Evolutionary conservation across 2,113 vertebrate genomes (phyloP).

Genomic region (Ovis canadensis): DNA sequence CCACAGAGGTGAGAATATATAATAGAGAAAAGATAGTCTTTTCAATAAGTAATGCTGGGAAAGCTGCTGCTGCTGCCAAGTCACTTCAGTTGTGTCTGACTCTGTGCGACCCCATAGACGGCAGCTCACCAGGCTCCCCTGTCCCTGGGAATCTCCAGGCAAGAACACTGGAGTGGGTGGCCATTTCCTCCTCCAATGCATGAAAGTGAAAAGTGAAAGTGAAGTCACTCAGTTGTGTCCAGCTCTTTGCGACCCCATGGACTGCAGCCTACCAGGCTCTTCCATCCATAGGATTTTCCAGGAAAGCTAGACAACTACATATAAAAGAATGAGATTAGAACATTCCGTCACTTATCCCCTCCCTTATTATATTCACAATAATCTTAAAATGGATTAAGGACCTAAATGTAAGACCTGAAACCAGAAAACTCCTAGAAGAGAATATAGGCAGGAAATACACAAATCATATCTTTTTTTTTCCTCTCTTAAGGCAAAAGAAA

Average conservation of each 20-base stretch:
- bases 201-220: too few relatives aligned
- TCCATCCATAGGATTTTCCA: too few relatives aligned
- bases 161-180: too few relatives aligned
- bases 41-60: background rate
- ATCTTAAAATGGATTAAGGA: background rate
- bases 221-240: too few relatives aligned
- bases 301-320: background rate
- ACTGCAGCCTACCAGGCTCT: too few relatives aligned
- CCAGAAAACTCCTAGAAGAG: background rate
- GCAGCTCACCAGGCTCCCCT: too few relatives aligned
- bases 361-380: background rate
- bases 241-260: too few relatives aligned
- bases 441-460: background rate
- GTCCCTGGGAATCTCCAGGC: too few relatives aligned
- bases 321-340: background rate
- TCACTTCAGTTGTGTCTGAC: accelerated
- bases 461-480: background rate
- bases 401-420: background rate
- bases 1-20: background rate
- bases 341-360: background rate
- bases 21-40: background rate
- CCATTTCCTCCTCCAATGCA: too few relatives aligned
- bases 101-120: too few relatives aligned
- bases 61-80: background rate
- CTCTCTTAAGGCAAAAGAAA: background rate